Evolutionary conservation across 1,140 invertebrate species (phyloP), one percentile per base, ranked within the genome.

Genomic region (Drosophila santomea): DNA sequence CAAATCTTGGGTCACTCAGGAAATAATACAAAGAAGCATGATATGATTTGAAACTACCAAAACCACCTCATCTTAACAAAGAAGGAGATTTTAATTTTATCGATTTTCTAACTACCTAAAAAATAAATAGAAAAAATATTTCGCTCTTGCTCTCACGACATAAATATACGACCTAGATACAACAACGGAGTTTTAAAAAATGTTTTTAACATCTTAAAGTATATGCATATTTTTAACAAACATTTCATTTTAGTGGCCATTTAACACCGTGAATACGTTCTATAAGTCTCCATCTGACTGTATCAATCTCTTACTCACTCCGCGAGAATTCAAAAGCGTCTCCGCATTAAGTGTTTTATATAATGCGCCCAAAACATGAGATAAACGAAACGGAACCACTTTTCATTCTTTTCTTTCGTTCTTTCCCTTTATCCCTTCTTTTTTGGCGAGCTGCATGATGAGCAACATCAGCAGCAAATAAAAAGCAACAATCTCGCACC

Each of bases 361-460:
- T 62, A 79, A 58, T 61, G 62, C 71, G 52, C 56, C 52, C 67
- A 52, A 80, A 84, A 41, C 59, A 74, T 73, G 74, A 90, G 86
- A 90, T 90, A 90, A 91, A 91, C 74, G 88, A 90, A 86, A 91
- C 82, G 86, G 82, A 90, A 91, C 82, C 82, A 80, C 88, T 83
- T 78, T 80, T 90, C 74, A 75, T 75, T 71, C 48, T 50, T 63
- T 75, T 74, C 64, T 72, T 68, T 50, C 50, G 60, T 75, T 74
- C 61, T 72, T 68, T 50, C 50, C 63, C 38, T 61, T 61, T 28
- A 36, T 35, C 59, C 8, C 10, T 12, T 11, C 10, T 32, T 58
- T 11, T 68, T 69, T 38, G 35, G 59, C 44, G 45, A 60, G 74
- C 80, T 56, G 72, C 74, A 90, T 81, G 82, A 90, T 89, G 80